A percentile compares a stretch with the other conserved stretches of the same genome.
Conservation (phyloP, 2,797 vertebrate genomes). For the Falco peregrinus region DNA sequence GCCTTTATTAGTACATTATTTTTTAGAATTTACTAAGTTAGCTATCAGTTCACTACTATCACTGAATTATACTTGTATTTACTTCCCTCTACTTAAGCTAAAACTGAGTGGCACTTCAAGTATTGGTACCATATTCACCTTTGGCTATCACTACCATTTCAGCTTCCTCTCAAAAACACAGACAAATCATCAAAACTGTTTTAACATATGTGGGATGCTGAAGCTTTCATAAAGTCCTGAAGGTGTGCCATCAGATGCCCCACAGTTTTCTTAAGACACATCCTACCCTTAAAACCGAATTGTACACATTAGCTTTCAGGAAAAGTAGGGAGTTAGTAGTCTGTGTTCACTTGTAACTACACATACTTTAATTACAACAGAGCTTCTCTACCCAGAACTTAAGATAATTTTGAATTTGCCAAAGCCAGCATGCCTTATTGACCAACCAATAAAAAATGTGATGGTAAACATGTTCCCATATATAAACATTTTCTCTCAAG, state of each 20-base stretch:
- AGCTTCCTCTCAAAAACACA: not conserved
- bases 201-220: not conserved
- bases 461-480: not conserved
- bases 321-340: not conserved
- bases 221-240: not conserved
- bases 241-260: not conserved
- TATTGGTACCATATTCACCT: not conserved
- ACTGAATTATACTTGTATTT: not conserved
- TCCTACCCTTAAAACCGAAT: not conserved
- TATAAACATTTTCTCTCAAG: not conserved
- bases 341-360: not conserved
- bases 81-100: not conserved
- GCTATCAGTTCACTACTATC: not conserved
- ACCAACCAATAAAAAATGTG: not conserved
- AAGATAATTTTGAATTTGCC: not conserved
- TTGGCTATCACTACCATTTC: not conserved
- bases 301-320: not conserved
- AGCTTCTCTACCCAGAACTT: not conserved
- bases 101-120: not conserved
- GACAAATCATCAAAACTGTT: not conserved
- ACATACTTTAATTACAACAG: not conserved
- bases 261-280: fast-evolving
- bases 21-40: not conserved
- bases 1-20: not conserved
- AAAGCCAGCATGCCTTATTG: not conserved